Evolutionary conservation across 2,888 invertebrate genomes (phyloP), one percentile per base, ranked within the genome.

Genomic region (Laothoe populi): DNA sequence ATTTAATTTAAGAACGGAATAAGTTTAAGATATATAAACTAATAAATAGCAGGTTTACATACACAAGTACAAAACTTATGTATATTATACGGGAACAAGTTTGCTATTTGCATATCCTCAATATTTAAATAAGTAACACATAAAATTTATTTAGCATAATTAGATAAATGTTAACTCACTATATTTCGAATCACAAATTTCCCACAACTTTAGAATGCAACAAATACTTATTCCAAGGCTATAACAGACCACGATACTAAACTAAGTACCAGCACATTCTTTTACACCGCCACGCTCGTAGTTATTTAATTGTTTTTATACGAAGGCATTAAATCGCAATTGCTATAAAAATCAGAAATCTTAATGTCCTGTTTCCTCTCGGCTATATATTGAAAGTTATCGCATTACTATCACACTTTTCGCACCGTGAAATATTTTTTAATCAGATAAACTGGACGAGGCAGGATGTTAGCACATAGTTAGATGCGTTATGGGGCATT

Each of bases 291-390:
- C 8, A 49, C 16, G 10, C 19, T 26, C 53, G 19, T 11, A 35
- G 19, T 2, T 53, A 53, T 53, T 53, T 53, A 35, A 53, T 53
- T 53, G 53, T 53, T 35, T 53, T 53, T 35, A 35, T 53, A 53
- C 35, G 31, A 35, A 53, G 31, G 31, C 31, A 53, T 53, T 35
- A 53, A 53, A 53, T 19, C 16, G 16, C 16, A 19, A 19, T 19
- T 4, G 53, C 11, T 35, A 53, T 35, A 53, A 53, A 53, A 53
- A 53, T 35, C 53, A 53, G 53, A 35, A 53, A 53, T 53, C 19
- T 53, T 53, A 53, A 53, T 53, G 49, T 53, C 31, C 49, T 19
- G 31, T 53, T 53, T 53, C 53, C 53, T 53, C 31, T 53, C 53
- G 35, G 19, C 19, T 53, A 53, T 53, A 53, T 35, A 8, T 53